Evolutionary conservation across 2,888 invertebrate species (phyloP), one percentile per base, ranked within the genome.

Genomic region (Cephonodes hylas): DNA sequence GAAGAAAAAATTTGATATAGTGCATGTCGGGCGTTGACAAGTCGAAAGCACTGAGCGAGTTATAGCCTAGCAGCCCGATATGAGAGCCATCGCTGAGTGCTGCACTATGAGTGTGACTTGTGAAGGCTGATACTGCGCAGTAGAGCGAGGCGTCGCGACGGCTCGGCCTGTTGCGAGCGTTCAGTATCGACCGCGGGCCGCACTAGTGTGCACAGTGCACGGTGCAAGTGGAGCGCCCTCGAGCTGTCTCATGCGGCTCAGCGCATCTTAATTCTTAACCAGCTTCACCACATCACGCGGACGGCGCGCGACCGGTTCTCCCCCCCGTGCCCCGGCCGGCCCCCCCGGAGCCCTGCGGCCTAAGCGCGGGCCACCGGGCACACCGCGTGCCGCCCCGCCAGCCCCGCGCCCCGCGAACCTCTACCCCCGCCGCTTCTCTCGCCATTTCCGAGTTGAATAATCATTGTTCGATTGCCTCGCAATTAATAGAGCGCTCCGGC

Each of bases 241-340:
- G 25, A 48, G 48, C 23, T 22, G 48, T 15, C 7, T 18, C 18
- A 44, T 44, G 4, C n/a, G 13, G 15, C 8, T 15, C 48, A 10
- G 44, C 44, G 8, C 44, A 22, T 22, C 44, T 38, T 10, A 2
- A 8, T 25, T 22, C 44, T 38, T 10, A 2, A 8, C 48, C 23
- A 23, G 23, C 25, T 25, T 38, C 7, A 25, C n/a, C 48, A 48
- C 25, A n/a, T 23, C 3, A 23, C 25, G 6, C 23, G 13, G 3
- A 8, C 48, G 44, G 18, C 20, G 60, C 58, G 62, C 48, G 67
- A 69, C 71, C 72, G 70, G 72, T 70, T 66, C 65, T 56, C 56
- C 45, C 60, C 57, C 66, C 61, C 61, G 44, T 48, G 48, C 44
- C 56, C 31, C 66, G 42, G 61, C 59, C 42, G 2, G 18, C 65